Evolutionary conservation across 2,888 invertebrate species (phyloP).

Genomic region (Oscheius myriophilus): DNA sequence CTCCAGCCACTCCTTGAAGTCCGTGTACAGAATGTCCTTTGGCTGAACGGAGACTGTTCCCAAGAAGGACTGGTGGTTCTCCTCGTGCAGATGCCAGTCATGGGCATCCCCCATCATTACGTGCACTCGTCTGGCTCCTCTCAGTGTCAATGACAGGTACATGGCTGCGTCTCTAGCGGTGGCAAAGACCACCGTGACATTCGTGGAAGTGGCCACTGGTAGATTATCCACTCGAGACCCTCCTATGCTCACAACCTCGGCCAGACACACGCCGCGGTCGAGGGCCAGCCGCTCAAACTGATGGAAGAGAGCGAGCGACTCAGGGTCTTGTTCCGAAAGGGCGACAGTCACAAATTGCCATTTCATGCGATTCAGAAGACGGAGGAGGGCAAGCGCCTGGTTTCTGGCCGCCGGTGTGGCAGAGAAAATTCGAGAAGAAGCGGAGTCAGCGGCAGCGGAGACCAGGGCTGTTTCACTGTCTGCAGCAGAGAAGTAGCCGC

Average conservation of each 20-base stretch:
- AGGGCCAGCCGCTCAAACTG: conserved; percentile 60
- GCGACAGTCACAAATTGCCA: conserved; percentile 67
- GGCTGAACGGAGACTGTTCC: conserved; percentile 67
- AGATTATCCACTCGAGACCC: conserved; percentile 30
- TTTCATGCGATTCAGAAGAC: conserved; percentile 57
- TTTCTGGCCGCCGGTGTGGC: conserved; percentile 56
- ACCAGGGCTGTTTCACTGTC: conserved; percentile 58
- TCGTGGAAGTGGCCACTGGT: conserved; percentile 50
- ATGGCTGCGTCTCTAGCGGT: conserved; percentile 53
- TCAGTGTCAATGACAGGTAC: conserved; percentile 31
- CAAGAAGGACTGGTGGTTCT: conserved; percentile 41
- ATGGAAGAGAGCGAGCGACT: conserved; percentile 57
- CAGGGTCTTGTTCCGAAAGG: conserved; percentile 57
- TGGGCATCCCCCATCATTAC: conserved; percentile 68
- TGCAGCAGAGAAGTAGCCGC: conserved; percentile 60
- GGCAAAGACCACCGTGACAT: conserved; percentile 63
- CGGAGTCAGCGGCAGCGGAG: conserved; percentile 55
- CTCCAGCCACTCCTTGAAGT: conserved; percentile 65
- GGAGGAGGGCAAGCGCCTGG: conserved; percentile 59
- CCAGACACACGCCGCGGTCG: conserved; percentile 62
- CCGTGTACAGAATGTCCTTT: conserved; percentile 58
- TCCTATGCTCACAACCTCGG: conserved; percentile 55
- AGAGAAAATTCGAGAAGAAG: conserved; percentile 44
- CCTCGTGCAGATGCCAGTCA: conserved; percentile 61
- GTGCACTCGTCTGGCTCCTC: conserved; percentile 41